Percentiles rank a stretch among this genome's conserved stretches.
These are phyloP conservation scores for Spialia ferax DNA, from an alignment of 2,888 invertebrate species.

Conservation along the genomic window DNA sequence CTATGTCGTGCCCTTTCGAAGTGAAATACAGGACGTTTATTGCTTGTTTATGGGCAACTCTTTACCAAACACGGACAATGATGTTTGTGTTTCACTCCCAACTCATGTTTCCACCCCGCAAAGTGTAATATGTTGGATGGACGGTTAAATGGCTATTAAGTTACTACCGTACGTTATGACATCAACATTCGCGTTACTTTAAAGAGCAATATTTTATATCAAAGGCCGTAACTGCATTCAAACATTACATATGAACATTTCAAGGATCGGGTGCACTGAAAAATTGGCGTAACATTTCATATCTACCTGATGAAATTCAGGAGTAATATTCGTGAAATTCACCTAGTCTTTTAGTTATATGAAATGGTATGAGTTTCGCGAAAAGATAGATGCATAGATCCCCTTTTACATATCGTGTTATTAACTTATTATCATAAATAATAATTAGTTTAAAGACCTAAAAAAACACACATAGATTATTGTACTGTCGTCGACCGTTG, in stretches of 20 bases:
- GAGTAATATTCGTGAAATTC: constrained; percentile 5
- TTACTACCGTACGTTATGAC: constrained; percentile 29
- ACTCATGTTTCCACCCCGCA: constrained; percentile 52
- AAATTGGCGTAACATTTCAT: constrained; percentile 38
- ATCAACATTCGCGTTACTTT: constrained; percentile 18
- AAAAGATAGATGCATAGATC: not conserved
- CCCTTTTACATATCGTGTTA: no score
- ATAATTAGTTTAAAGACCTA: no score
- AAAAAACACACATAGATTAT: no score
- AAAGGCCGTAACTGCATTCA: constrained; percentile 17
- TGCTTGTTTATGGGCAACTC: constrained; percentile 75
- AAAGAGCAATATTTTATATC: constrained; percentile 26
- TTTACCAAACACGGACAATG: constrained; percentile 62
- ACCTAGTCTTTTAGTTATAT: not conserved
- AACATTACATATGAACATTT: constrained; percentile 23
- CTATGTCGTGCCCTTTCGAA: constrained; percentile 51
- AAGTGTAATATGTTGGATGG: constrained; percentile 51
- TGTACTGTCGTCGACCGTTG: no score
- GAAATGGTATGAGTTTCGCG: not conserved
- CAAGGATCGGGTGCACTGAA: constrained; percentile 5
- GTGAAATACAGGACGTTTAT: constrained; percentile 70
- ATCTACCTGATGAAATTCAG: not conserved
- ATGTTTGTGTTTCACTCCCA: constrained; percentile 58
- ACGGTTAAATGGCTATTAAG: constrained; percentile 39
- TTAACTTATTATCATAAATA: no score